Conservation (phyloP, 2,113 vertebrate species). For the Platycercus adscitus region DNA sequence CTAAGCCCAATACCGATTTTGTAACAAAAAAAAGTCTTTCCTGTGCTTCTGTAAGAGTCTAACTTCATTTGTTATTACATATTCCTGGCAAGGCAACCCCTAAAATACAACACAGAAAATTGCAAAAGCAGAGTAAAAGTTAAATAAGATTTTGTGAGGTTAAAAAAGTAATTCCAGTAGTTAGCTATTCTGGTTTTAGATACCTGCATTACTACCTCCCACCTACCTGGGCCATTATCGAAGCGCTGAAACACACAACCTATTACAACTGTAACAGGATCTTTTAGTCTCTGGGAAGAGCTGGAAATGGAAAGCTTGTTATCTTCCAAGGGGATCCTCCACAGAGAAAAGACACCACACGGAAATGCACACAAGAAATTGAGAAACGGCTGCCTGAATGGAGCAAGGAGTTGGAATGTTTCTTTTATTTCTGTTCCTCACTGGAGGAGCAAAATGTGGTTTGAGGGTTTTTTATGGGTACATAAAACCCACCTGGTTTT, state of each 20-base stretch:
- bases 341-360: background rate
- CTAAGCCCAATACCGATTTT: background rate
- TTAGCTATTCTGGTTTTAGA: background rate
- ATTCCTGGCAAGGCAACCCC: background rate
- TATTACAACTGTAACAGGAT: background rate
- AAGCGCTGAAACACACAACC: background rate
- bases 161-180: background rate
- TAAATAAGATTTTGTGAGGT: background rate
- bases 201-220: background rate
- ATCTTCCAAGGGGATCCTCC: background rate
- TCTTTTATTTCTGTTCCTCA: background rate
- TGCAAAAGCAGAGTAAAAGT: background rate
- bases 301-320: background rate
- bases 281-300: background rate
- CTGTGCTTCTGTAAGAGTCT: fast-evolving
- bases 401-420: background rate
- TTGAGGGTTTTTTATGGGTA: background rate
- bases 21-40: background rate
- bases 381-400: background rate
- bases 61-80: background rate
- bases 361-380: background rate
- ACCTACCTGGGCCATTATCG: background rate
- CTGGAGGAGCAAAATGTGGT: background rate
- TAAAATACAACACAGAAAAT: background rate
- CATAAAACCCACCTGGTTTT: background rate